These are phyloP conservation scores for Pandion haliaetus DNA, from an alignment of 2,113 vertebrate genomes.

Conservation along the genomic window DNA sequence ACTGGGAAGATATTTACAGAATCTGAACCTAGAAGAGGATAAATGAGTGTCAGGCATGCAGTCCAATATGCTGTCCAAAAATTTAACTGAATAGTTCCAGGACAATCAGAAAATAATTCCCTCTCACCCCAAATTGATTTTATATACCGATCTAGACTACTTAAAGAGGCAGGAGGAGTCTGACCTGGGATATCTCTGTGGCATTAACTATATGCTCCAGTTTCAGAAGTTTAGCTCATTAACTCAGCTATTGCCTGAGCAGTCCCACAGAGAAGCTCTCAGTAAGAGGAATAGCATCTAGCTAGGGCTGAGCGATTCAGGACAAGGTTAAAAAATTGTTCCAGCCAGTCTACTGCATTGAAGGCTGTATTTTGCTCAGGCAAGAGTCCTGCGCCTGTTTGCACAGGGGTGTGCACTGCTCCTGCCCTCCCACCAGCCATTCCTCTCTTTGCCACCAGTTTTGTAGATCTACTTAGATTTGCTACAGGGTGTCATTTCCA, in stretches of 20 bases:
- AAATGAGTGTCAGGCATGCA: neutral
- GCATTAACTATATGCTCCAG: neutral
- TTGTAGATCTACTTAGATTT: neutral
- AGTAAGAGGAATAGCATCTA: neutral
- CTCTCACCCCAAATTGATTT: neutral
- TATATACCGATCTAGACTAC: neutral
- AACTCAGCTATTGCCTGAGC: neutral
- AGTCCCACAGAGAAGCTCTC: neutral
- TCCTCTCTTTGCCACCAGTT: neutral
- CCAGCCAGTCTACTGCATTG: accelerated
- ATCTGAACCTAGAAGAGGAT: neutral
- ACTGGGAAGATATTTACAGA: neutral
- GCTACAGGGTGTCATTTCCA: neutral
- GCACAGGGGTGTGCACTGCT: neutral
- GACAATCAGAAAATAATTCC: neutral
- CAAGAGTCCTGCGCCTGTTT: neutral
- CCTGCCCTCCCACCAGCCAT: neutral
- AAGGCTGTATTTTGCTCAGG: neutral
- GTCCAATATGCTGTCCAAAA: neutral
- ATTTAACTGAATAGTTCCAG: neutral
- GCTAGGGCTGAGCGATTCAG: neutral
- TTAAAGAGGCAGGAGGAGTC: neutral
- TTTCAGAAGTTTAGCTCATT: neutral
- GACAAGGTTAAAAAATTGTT: neutral
- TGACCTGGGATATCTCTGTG: neutral